Evolutionary conservation across 2,797 vertebrate genomes (phyloP).

Genomic region (Mallotus villosus): DNA sequence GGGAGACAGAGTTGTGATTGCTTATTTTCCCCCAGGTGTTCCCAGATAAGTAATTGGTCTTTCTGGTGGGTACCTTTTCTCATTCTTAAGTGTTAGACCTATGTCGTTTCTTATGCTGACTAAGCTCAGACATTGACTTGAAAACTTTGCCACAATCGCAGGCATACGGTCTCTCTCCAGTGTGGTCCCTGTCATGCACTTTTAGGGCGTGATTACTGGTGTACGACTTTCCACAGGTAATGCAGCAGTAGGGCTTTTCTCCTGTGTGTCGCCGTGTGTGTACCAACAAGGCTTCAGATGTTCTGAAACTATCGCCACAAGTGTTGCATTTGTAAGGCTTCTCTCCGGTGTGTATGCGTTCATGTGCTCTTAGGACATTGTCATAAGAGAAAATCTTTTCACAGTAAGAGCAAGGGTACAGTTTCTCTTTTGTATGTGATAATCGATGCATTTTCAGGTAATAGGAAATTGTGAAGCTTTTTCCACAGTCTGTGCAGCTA

Average conservation of each 20-base stretch:
- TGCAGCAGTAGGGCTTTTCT: conserved; percentile 64
- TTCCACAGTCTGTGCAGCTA: conserved; percentile 58
- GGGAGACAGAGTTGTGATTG: no score
- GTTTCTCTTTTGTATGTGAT: conserved; percentile 67
- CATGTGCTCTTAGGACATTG: conserved; percentile 62
- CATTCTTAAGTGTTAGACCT: neutral
- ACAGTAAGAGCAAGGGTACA: conserved; percentile 63
- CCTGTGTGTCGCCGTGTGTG: conserved; percentile 60
- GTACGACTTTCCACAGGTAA: conserved; percentile 63
- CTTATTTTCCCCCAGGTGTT: no score
- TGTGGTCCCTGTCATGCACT: conserved; percentile 62
- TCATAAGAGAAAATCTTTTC: conserved; percentile 66
- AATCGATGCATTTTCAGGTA: conserved; percentile 66
- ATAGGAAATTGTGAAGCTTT: conserved; percentile 65
- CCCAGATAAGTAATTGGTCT: neutral
- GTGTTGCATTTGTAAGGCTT: conserved; percentile 54
- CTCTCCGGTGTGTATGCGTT: conserved; percentile 61
- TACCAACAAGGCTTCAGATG: conserved; percentile 50
- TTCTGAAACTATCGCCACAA: conserved; percentile 57
- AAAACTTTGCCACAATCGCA: conserved; percentile 63
- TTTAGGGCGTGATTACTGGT: conserved; percentile 53
- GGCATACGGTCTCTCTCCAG: conserved; percentile 52
- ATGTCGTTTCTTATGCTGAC: conserved; percentile 45
- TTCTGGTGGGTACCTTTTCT: neutral
- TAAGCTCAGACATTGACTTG: conserved; percentile 58